These are phyloP conservation scores for Isotomurus palustris DNA, from an alignment of 2,888 invertebrate genomes.

Conservation along the genomic window DNA sequence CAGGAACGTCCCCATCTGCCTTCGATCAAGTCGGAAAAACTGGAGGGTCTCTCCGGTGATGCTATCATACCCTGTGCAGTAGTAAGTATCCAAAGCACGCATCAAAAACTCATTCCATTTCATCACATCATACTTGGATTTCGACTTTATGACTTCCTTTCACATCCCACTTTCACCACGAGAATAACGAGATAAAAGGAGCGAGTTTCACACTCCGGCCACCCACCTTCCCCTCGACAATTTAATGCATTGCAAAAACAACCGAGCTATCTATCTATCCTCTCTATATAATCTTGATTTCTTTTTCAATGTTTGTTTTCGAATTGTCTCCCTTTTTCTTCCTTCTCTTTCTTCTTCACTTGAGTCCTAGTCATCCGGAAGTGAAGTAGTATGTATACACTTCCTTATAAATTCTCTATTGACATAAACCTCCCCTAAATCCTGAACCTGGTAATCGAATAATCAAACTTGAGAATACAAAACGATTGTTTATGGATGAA, in stretches of 20 bases:
- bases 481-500: too few species aligned
- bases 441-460: too few species aligned
- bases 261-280: too few species aligned
- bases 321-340: too few species aligned
- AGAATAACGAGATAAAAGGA: conserved; percentile 6
- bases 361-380: too few species aligned
- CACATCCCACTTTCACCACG: not conserved
- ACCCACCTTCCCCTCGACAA: not conserved
- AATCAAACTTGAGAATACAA: too few species aligned
- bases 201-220: not conserved
- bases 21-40: conserved; percentile 73
- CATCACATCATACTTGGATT: conserved; percentile 34
- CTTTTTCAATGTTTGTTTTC: too few species aligned
- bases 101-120: conserved; percentile 43
- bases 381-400: too few species aligned
- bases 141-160: conserved; percentile 19
- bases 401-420: too few species aligned
- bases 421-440: too few species aligned
- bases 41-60: conserved; percentile 70
- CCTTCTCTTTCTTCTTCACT: too few species aligned
- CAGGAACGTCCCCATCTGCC: conserved; percentile 62
- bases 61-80: conserved; percentile 54
- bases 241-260: conserved; percentile 4
- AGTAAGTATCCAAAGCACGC: conserved; percentile 41
- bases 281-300: too few species aligned